A percentile compares a stretch with the other conserved stretches of the same genome.
Conservation (phyloP, 2,888 invertebrate genomes). For the Nezara viridula region DNA sequence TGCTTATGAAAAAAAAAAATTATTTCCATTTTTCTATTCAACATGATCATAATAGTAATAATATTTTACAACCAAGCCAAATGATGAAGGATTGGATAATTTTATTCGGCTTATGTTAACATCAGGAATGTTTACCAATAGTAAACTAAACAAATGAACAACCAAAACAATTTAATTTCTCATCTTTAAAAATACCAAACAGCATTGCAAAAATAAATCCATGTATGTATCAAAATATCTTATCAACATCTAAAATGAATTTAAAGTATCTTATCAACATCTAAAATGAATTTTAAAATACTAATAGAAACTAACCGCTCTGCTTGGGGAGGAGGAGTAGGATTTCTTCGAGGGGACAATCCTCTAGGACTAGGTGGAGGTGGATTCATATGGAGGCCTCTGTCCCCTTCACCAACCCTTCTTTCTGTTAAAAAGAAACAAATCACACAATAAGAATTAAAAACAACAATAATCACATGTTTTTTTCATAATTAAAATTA, state of each 20-base stretch:
- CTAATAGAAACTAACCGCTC: conserved; percentile 54
- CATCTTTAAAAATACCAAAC: background rate
- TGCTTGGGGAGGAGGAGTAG: conserved; percentile 63
- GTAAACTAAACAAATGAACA: background rate
- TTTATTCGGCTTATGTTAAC: too few species aligned
- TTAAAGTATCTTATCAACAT: background rate
- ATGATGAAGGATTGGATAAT: too few species aligned
- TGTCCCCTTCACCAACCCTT: conserved; percentile 74
- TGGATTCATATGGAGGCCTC: conserved; percentile 82
- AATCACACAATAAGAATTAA: background rate
- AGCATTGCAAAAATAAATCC: background rate
- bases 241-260: background rate
- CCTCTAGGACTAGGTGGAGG: conserved; percentile 75
- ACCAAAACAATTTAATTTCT: background rate
- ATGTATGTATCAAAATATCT: background rate
- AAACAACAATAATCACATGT: conserved; percentile 51
- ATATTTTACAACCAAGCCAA: too few species aligned
- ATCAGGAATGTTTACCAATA: background rate
- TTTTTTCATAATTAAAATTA: background rate
- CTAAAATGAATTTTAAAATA: background rate
- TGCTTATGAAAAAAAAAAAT: too few species aligned
- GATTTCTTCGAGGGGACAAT: conserved; percentile 61
- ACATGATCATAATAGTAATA: too few species aligned
- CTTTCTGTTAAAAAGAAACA: conserved; percentile 64
- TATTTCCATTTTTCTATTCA: too few species aligned